Evolutionary conservation across 2,797 vertebrate species (phyloP), one percentile per base, ranked within the genome.

Genomic region (Cheirogaleus major): DNA sequence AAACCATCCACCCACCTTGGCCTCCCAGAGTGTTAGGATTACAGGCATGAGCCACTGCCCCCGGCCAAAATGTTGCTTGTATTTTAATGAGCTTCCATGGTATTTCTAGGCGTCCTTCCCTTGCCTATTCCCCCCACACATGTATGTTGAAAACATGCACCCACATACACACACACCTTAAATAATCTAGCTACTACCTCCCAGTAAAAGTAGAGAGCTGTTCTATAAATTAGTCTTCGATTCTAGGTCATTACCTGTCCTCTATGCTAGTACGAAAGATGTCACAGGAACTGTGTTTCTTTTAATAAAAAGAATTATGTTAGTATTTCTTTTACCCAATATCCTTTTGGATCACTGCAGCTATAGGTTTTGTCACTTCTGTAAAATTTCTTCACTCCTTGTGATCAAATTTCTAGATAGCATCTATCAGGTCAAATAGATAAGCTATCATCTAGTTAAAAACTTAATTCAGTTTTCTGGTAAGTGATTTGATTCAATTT

Each of bases 401-500:
- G n/a, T 79, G 55, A 75, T 48, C 35, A 87, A 38, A 82, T 69
- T 75, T 91, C 50, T 63, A 87, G 48, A 72, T 61, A 91, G 10
- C 22, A 57, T 23, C 7, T 23, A 78, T 30, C 59, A 50, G 27
- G 43, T 94, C 61, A 82, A 95, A 93, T n/a, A 76, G 14, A 69
- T 55, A 95, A 48, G 22, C 43, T 92, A 63, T 79, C 5, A 63
- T 25, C 38, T 67, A 91, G 13, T 88, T 75, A 92, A 23, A 91
- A 91, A 92, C 35, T 76, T 80, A 91, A 80, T 63, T 70, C 32
- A 79, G 32, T 88, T 95, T 7, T 70, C 52, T 93, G 22, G 20
- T 69, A 20, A n/a, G 61, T 41, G 8, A 84, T 70, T 10, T 55
- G 18, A 91, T 84, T 92, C 25, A 20, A 52, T 79, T 43, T 95